These are phyloP conservation scores for Catamblyrhynchus diadema DNA, from an alignment of 2,797 vertebrate species.

Conservation along the genomic window DNA sequence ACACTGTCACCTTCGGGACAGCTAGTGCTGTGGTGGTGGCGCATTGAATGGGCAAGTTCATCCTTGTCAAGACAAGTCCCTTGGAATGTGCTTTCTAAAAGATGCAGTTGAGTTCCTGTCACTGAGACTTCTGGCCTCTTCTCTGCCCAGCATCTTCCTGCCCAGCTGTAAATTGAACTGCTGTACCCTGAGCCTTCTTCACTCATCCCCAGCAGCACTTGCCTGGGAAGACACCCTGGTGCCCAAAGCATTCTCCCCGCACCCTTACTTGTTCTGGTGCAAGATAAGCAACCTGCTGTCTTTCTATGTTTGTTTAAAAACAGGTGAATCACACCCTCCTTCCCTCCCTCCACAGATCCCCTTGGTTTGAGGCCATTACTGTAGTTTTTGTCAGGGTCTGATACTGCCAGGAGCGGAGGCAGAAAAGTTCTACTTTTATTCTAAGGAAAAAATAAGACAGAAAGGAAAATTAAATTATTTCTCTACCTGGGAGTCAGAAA, in stretches of 20 bases:
- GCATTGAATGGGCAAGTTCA: background rate
- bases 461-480: background rate
- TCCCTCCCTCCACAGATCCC: background rate
- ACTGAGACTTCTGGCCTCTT: background rate
- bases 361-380: background rate
- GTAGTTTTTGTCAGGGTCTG: background rate
- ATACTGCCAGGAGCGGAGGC: background rate
- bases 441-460: background rate
- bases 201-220: background rate
- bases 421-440: background rate
- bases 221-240: background rate
- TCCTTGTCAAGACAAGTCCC: background rate
- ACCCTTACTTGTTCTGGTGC: background rate
- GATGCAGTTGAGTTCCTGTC: background rate
- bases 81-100: background rate
- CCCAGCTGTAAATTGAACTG: background rate
- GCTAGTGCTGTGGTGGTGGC: background rate
- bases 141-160: background rate
- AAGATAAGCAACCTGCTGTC: background rate
- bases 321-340: background rate
- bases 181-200: background rate
- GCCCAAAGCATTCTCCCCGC: background rate
- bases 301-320: background rate
- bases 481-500: conserved; percentile 20
- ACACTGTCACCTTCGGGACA: background rate